Evolutionary conservation across 1,140 invertebrate genomes (phyloP), one percentile per base, ranked within the genome.

Genomic region (Drosophila bocki): DNA sequence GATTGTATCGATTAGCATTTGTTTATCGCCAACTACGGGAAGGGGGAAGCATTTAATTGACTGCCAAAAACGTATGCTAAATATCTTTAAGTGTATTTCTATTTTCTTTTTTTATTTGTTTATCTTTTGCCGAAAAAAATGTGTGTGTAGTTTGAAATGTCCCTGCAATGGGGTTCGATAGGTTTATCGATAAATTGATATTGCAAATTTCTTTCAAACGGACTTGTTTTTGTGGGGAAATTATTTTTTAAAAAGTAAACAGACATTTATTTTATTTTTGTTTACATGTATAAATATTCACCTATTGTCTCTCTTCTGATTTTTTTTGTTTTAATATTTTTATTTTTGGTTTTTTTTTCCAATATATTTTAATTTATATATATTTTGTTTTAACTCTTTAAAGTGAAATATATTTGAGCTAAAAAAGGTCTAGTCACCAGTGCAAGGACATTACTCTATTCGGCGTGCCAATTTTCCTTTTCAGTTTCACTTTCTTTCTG

Each of bases 1-100:
- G 62, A 69, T 42, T 39, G 9, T 39, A 22, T 1, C 53, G 53
- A 56, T 42, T 32, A 29, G 11, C 19, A 15, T 19, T n/a, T 9
- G 26, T 29, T n/a, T 51, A 65, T 51, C 48, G 22, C 45, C 70
- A 74, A 72, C 45, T 77, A 63, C 11, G 53, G 53, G 35, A 61
- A 70, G 41, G 44, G 62, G 62, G 35, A 56, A 78, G 76, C 76
- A 72, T 64, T 72, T 79, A 79, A 79, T 79, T 79, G 76, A 79
- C 76, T 78, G 76, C 75, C 76, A 78, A 70, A 70, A 78, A 71
- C 37, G 56, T 78, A 71, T 22, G 48, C 75, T 63, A 62, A 71
- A 41, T 50, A 41, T 50, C 48, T 50, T 60, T 56, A 33, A 26
- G 53, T 63, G 45, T 33, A 33, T 19, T 62, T 35, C 2, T 47